A percentile compares a stretch with the other conserved stretches of the same genome.
Evolutionary conservation across 2,888 invertebrate species (phyloP).

Genomic region (Cerastis rubricosa): DNA sequence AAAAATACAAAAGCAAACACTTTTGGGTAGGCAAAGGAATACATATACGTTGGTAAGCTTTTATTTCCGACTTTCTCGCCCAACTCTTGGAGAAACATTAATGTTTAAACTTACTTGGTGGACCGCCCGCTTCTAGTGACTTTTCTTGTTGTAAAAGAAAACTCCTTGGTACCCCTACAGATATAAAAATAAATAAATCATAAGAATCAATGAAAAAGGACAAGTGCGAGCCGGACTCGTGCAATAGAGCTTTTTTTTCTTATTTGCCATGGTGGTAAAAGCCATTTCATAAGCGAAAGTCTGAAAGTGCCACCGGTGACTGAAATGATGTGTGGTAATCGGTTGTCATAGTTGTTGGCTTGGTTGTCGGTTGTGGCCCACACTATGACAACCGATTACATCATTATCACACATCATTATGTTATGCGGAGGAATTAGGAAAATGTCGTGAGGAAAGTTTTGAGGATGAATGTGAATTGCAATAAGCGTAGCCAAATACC

Average conservation of each 20-base stretch:
- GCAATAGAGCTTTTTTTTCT: background rate
- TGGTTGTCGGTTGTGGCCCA: no score
- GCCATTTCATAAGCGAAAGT: background rate
- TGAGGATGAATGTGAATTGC: background rate
- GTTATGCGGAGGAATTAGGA: background rate
- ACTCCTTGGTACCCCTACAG: conserved; percentile 70
- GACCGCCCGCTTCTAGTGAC: background rate
- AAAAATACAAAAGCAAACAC: background rate
- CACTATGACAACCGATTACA: no score
- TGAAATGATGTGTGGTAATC: background rate
- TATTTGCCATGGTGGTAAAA: background rate
- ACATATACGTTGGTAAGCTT: no score
- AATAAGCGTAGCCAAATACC: background rate
- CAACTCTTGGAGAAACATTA: background rate
- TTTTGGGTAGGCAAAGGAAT: no score
- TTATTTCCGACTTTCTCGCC: no score
- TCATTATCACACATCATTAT: no score
- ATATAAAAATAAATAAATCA: conserved; percentile 13
- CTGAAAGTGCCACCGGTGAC: background rate
- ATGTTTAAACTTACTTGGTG: conserved; percentile 41
- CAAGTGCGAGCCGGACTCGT: background rate
- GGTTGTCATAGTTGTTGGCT: background rate
- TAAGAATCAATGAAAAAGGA: background rate
- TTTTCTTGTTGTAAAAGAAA: conserved; percentile 53
- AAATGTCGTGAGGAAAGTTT: background rate